Evolutionary conservation across 2,797 vertebrate genomes (phyloP).

Genomic region (Orestias chungarensis): DNA sequence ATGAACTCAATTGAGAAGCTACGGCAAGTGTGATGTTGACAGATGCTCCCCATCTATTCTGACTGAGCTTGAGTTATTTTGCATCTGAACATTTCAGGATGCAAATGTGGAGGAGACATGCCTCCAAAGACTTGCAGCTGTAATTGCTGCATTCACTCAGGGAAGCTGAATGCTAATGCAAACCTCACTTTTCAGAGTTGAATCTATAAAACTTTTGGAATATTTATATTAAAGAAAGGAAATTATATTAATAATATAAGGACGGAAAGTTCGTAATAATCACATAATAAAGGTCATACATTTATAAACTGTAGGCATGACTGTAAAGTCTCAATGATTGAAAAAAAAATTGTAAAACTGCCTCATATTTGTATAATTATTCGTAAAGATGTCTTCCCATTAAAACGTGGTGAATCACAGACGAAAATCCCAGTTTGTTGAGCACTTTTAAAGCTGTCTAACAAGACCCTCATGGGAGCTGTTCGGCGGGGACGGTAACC

Average conservation of each 20-base stretch:
- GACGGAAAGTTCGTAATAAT: neutral
- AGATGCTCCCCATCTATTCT: neutral
- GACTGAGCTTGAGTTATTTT: conserved; percentile 3
- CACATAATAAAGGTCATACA: neutral
- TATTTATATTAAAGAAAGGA: neutral
- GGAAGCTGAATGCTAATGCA: neutral
- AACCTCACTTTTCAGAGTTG: neutral
- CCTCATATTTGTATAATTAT: conserved; percentile 22
- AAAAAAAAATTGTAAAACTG: neutral
- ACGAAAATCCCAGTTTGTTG: conserved; percentile 30
- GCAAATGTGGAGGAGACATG: neutral
- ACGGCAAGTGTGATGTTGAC: neutral
- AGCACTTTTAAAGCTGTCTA: conserved; percentile 25
- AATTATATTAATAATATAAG: neutral
- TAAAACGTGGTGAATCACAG: conserved; percentile 27
- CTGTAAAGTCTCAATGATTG: conserved; percentile 5
- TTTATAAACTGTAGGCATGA: neutral
- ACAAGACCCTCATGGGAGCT: conserved; percentile 28
- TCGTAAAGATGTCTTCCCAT: conserved; percentile 31
- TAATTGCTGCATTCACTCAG: neutral
- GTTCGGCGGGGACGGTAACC: conserved; percentile 29
- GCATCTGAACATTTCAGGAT: neutral
- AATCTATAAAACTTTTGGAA: neutral
- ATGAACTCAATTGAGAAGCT: neutral
- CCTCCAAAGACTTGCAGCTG: neutral